These are phyloP conservation scores for Protobothrops flavoviridis DNA, from an alignment of 2,113 vertebrate genomes.

Conservation along the genomic window DNA sequence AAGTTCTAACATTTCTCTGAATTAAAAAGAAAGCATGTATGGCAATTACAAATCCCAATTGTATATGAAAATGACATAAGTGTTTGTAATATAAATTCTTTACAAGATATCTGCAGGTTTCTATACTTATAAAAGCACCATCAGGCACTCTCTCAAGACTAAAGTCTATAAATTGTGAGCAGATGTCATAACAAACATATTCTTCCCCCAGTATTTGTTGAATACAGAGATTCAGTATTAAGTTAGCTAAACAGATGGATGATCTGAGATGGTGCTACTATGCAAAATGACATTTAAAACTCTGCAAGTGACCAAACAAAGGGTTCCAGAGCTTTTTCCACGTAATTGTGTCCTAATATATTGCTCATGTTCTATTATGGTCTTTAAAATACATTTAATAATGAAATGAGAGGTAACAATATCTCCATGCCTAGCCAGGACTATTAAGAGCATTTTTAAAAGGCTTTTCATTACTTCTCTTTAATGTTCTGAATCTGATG, in stretches of 20 bases:
- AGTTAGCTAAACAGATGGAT: not conserved
- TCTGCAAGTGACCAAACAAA: not conserved
- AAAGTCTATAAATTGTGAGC: not conserved
- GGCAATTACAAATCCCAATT: not conserved
- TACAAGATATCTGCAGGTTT: not conserved
- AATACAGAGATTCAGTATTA: not conserved
- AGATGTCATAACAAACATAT: constrained; percentile 1
- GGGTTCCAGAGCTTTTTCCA: not conserved
- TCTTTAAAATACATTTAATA: not conserved
- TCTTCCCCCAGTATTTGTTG: not conserved
- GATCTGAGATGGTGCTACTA: not conserved
- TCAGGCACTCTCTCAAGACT: not conserved
- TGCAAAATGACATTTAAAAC: not conserved
- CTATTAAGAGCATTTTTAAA: not conserved
- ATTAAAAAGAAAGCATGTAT: constrained; percentile 34
- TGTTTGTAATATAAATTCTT: not conserved
- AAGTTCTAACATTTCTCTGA: constrained; percentile 67
- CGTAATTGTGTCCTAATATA: not conserved
- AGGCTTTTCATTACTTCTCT: not conserved
- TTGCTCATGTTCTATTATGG: not conserved
- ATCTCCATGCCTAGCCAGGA: not conserved
- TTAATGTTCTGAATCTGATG: not conserved
- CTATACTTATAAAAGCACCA: not conserved
- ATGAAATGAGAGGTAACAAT: not conserved
- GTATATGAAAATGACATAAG: not conserved